Evolutionary conservation across 92 coral and sea anemone genomes (phyloP).

Genomic region (Porites rus): DNA sequence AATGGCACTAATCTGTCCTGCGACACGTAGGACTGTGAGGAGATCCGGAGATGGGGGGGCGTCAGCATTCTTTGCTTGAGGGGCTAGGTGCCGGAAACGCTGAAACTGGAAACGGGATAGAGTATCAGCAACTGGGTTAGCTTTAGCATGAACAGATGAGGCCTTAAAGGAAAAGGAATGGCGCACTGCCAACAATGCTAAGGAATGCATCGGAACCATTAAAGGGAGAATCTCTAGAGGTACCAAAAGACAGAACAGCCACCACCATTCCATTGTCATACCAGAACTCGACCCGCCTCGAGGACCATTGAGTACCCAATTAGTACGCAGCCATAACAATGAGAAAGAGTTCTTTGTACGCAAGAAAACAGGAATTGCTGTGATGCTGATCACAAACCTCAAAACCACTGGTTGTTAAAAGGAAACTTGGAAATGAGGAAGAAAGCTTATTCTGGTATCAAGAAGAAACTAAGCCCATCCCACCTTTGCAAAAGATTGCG

Average conservation of each 20-base stretch:
- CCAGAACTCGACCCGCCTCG: slow-evolving; percentile 35
- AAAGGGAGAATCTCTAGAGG: slow-evolving; percentile 29
- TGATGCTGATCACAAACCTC: no score
- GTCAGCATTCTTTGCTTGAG: background rate
- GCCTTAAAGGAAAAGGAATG: slow-evolving; percentile 30
- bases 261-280: slow-evolving; percentile 57
- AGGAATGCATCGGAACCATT: slow-evolving; percentile 50
- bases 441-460: no score
- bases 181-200: slow-evolving; percentile 28
- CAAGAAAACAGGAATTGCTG: no score
- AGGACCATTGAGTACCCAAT: slow-evolving; percentile 6
- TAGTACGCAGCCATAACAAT: no score
- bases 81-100: slow-evolving; percentile 49
- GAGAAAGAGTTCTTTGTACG: no score
- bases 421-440: no score
- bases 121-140: slow-evolving; percentile 48
- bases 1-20: slow-evolving; percentile 2
- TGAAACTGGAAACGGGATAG: slow-evolving; percentile 54
- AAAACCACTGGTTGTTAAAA: no score
- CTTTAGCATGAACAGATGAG: slow-evolving; percentile 39
- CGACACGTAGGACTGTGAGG: background rate
- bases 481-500: no score
- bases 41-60: background rate
- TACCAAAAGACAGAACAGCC: slow-evolving; percentile 38
- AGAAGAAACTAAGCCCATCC: no score